Evolutionary conservation across 2,797 vertebrate species (phyloP), one percentile per base, ranked within the genome.

Genomic region (Gila robusta): DNA sequence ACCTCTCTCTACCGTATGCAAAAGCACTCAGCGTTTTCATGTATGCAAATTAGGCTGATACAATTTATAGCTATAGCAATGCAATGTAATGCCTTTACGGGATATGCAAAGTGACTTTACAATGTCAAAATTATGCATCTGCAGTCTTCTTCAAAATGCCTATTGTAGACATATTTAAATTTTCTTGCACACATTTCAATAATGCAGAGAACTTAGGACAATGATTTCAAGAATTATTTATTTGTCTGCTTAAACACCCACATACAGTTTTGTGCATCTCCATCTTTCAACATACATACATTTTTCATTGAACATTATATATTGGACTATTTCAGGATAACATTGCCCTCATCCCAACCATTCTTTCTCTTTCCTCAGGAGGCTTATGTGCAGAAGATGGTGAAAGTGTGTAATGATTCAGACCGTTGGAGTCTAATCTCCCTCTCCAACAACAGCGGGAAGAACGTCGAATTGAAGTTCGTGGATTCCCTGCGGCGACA

Each of bases 381-480:
- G 90, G 98, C 98, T 23, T 99, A 99, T 49, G 98, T 99, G 91
- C 98, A 99, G 95, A 99, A 99, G 96, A 99, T 99, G 98, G 98
- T 99, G 89, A 99, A 99, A 95, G 98, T 99, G 85, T 99, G 97
- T 91, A 99, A 98, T 62, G 98, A 98, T 92, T 98, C 98, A 0
- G 98, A 99, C 92, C 97, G 98, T 59, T 99, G 98, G 98, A 99
- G 98, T 93, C 98, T 99, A 88, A 99, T 99, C 94, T 99, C 98
- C 16, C 94, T 99, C 90, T 99, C 98, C 91, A 99, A 99, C 96
- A 99, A 99, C 95, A 97, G 96, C 5, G 98, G 98, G 91, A 99
- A 99, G 94, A 99, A 99, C 0, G 98, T 99, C 91, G 98, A 99
- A 94, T 96, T 99, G 86, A 99, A 99, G 95, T 99, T 99, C 21